Percentiles rank a stretch among this genome's conserved stretches.
Conservation (phyloP, 2,797 vertebrate species). For the Carcharodon carcharias region DNA sequence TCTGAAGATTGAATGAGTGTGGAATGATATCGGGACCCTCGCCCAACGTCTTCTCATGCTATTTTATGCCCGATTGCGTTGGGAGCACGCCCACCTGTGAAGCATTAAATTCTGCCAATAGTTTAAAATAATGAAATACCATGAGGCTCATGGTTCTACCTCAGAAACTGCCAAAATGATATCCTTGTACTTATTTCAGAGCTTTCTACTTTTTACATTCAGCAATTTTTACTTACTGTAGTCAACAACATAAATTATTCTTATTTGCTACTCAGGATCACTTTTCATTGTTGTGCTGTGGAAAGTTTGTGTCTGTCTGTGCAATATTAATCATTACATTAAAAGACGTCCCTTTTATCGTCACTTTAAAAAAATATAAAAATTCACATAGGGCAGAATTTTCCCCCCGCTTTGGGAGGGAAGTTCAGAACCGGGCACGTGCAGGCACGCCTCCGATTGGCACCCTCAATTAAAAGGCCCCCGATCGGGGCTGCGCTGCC, state of each 20-base stretch:
- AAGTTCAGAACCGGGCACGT: too few species aligned
- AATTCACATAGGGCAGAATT: too few species aligned
- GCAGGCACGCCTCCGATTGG: too few species aligned
- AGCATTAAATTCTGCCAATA: too few species aligned
- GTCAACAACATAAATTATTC: background rate
- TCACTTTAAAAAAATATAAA: background rate
- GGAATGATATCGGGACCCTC: too few species aligned
- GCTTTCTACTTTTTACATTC: background rate
- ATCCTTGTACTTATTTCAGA: background rate
- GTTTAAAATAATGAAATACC: background rate
- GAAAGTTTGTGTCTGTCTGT: background rate
- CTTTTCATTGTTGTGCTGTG: background rate
- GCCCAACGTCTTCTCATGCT: too few species aligned
- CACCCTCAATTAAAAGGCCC: too few species aligned
- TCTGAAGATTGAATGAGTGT: too few species aligned
- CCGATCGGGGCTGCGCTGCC: too few species aligned
- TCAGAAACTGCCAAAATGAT: background rate
- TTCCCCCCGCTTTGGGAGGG: too few species aligned
- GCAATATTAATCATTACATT: background rate
- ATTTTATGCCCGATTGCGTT: too few species aligned
- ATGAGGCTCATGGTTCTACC: background rate
- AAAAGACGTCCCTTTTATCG: background rate
- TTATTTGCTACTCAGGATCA: background rate
- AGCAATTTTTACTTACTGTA: background rate
- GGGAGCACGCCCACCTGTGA: too few species aligned